Evolutionary conservation across 2,797 vertebrate species (phyloP).

Genomic region (Chlorospingus semifuscus): DNA sequence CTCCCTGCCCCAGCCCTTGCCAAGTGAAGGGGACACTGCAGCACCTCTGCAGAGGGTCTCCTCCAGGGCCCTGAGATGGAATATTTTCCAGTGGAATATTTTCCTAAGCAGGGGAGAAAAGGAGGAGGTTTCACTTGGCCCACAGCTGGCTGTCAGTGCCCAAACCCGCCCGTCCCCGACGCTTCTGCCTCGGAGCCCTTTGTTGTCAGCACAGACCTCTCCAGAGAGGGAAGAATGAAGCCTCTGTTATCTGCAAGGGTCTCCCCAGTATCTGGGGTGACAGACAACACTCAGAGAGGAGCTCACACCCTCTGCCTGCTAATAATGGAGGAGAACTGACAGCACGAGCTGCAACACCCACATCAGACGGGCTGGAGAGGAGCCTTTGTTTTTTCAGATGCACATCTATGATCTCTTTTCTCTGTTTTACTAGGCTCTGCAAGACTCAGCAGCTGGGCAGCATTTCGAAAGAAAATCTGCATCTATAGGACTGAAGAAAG

Average conservation of each 20-base stretch:
- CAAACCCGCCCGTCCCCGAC: not conserved
- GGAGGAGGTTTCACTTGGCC: not conserved
- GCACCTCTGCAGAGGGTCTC: not conserved
- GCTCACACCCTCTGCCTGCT: slow-evolving; percentile 3
- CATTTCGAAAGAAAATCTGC: slow-evolving; percentile 14
- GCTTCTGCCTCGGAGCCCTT: not conserved
- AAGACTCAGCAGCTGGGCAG: slow-evolving; percentile 19
- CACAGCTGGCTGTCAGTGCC: not conserved
- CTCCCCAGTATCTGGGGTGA: slow-evolving; percentile 18
- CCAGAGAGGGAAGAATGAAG: slow-evolving; percentile 12
- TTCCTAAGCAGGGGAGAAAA: not conserved
- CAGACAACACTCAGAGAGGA: not conserved
- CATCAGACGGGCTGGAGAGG: not conserved
- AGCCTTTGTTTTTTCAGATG: not conserved
- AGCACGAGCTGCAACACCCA: not conserved
- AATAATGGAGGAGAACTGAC: not conserved
- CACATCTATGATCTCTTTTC: not conserved
- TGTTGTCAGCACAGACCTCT: slow-evolving; percentile 10
- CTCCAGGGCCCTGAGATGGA: not conserved
- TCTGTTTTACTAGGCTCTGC: slow-evolving; percentile 31
- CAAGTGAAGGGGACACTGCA: not conserved
- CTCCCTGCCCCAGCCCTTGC: not conserved
- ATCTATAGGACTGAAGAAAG: slow-evolving; percentile 12
- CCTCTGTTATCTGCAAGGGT: slow-evolving; percentile 15
- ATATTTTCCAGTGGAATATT: not conserved